Base-by-base conservation (phyloP, 1,140 invertebrate genomes). In the Lepidurus packardi region DNA sequence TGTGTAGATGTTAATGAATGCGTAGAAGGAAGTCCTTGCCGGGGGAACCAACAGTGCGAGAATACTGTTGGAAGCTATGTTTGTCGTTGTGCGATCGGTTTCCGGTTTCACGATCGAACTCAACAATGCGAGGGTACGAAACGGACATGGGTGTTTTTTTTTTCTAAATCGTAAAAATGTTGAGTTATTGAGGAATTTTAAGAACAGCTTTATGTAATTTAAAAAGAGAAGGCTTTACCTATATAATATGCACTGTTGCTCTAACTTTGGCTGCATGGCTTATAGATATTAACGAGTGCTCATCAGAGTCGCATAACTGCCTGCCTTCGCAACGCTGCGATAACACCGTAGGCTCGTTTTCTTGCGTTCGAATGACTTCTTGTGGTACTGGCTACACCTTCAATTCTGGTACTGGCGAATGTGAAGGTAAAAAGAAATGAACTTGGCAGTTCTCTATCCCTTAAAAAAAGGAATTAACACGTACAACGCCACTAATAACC, bases 301-400 rank as follows among this genome's bases (percentile, higher is more conserved):
- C 88, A 81, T 81, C 86, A 13, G 85, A 85, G 3, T 82, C 84
- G 73, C 88, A 91, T 81, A 84, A 83, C 34, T 92, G 91, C 80
- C 74, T 89, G 0, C 83, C 89, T 6, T 89, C 88, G 7, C 93
- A 96, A 84, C 85, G 94, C 43, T 97, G 95, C 83, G 94, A 96
- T 83, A 97, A 97, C 83, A 95, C 93, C 0, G 87, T 94, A 25
- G 95, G 95, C 2, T 94, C 93, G 10, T 97, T 90, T 83, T 88
- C 90, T 16, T 97, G 96, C 83, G 90, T 94, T 16, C 84, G 94
- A 65, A 91, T 92, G 42, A 88, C 92, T 25, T 91, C 93, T 0
- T 99, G 97, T 85, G 97, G 97, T 0, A 99, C 96, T 0, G 97
- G 98, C 0, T 99, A 99, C 83, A 97, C 95, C 0, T 85, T 98